phyloP scores from a whole-genome alignment of 2,797 vertebrate genomes.

The Hypotaenidia philippensis region DNA sequence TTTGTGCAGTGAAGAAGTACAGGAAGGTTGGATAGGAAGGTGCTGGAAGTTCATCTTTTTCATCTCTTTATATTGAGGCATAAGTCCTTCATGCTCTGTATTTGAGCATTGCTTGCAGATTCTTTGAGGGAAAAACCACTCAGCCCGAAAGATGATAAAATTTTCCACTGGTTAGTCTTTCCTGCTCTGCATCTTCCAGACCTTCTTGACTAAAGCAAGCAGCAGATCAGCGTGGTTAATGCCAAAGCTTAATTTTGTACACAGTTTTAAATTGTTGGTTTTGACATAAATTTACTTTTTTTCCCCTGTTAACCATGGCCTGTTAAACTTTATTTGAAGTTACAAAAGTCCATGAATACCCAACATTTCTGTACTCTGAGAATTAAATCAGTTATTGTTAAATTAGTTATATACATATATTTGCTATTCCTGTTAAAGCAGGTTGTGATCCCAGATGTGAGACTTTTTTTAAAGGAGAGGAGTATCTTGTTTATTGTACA shows the following conservation, averaged over 20 bases:
- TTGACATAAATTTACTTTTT: neutral
- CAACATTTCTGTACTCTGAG: neutral
- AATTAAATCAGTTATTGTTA: neutral
- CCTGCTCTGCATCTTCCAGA: neutral
- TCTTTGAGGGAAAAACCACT: neutral
- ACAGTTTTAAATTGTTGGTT: neutral
- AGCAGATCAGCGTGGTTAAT: neutral
- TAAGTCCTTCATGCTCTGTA: neutral
- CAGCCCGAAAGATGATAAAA: neutral
- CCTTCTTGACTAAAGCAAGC: constrained; percentile 9
- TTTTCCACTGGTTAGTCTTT: neutral
- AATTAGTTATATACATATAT: neutral
- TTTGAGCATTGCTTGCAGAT: neutral
- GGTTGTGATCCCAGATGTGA: neutral
- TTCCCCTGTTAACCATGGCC: neutral
- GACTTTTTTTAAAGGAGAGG: neutral
- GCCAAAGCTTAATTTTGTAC: neutral
- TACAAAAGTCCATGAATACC: neutral
- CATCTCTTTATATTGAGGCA: neutral
- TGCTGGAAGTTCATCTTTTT: constrained; percentile 7
- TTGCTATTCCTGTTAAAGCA: neutral
- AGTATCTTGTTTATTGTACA: neutral
- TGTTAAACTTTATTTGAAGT: neutral
- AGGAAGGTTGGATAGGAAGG: neutral
- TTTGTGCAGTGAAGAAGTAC: neutral